Evolutionary conservation across 2,113 vertebrate genomes (phyloP), one percentile per base, ranked within the genome.

Genomic region (Balaeniceps rex): DNA sequence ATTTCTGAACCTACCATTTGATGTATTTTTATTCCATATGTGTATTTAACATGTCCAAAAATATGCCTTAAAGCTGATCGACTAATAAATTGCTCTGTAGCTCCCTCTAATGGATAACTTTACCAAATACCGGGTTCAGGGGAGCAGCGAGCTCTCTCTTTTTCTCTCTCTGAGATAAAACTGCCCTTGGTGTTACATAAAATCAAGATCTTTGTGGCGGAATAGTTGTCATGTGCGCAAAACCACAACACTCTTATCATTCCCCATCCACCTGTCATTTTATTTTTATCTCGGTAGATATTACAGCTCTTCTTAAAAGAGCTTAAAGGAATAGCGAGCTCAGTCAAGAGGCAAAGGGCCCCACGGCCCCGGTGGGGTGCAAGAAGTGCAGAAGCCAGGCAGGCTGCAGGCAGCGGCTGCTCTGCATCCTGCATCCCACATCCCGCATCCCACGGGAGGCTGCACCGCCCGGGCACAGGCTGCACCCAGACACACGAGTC

Each of bases 21-120:
- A 26, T 28, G 10, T 11, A 40, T 8, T 54, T 12, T 26, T 52
- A 34, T 42, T 78, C 31, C 17, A 7, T 19, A 9, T 3, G 46
- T 17, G 29, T 26, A 36, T 26, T 90, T 31, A 52, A 33, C 15
- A 6, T 4, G 36, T 26, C 71, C 18, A 15, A 76, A 83, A 8
- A 7, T 0, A 15, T 3, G 34, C 25, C 52, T 33, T 54, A 36
- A 54, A 44, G 52, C 34, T 2, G 15, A 58, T 23, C 18, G 12
- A 26, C 70, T 70, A 22, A 95, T 89, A 93, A 89, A 60, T 96
- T 95, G 93, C 93, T 97, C 77, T 95, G 83, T 7, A 58, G 93
- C 96, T 93, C 97, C 96, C 96, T 91, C 97, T 95, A 42, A 80
- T 40, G 95, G 90, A 21, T 15, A 69, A 57, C 54, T 29, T 58